Evolutionary conservation across 2,113 vertebrate species (phyloP).

Genomic region (Mohoua ochrocephala): DNA sequence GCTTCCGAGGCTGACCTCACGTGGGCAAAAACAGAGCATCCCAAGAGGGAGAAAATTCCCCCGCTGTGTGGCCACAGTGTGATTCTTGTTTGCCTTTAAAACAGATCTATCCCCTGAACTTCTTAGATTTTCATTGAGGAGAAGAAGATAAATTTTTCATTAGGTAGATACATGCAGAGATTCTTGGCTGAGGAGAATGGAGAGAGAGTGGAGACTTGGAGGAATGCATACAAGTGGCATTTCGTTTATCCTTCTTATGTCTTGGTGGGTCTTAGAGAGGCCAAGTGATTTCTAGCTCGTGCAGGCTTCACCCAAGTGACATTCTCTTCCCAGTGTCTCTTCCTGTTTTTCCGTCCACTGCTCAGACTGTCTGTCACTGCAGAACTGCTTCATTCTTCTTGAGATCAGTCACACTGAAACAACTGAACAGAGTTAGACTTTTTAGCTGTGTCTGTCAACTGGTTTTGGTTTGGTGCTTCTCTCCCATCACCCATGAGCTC

Average conservation of each 20-base stretch:
- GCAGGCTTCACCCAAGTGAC: background rate
- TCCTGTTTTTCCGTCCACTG: conserved; percentile 42
- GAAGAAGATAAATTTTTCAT: background rate
- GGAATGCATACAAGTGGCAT: background rate
- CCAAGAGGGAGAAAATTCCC: background rate
- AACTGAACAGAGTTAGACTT: background rate
- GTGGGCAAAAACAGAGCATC: background rate
- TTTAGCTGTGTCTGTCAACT: background rate
- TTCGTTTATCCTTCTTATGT: conserved; percentile 39
- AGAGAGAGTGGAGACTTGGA: background rate
- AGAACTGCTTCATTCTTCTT: background rate
- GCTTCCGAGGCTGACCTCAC: background rate
- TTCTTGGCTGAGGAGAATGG: background rate
- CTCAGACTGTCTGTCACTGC: conserved; percentile 28
- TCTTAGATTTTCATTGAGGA: conserved; percentile 8
- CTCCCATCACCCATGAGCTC: background rate
- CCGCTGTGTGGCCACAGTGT: background rate
- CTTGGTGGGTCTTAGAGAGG: conserved; percentile 42
- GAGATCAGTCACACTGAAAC: background rate
- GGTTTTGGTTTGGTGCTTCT: background rate
- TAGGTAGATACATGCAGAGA: background rate
- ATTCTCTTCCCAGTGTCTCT: background rate
- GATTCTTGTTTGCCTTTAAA: background rate
- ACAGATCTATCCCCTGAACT: background rate
- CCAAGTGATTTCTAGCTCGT: background rate